phyloP scores from a whole-genome alignment of 2,113 vertebrate species.

The Corapipo altera region DNA sequence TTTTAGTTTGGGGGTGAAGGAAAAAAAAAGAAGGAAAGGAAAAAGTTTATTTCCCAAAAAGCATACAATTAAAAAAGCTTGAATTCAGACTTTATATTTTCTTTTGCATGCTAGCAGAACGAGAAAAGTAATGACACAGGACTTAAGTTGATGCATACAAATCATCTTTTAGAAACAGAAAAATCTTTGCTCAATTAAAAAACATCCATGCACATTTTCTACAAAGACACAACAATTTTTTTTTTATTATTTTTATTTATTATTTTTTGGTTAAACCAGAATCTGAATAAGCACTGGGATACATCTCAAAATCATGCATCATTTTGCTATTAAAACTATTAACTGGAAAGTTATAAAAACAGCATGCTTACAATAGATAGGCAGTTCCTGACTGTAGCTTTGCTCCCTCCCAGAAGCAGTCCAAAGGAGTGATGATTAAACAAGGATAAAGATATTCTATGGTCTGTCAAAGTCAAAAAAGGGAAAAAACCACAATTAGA shows the following conservation, averaged over 20 bases:
- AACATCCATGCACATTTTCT: background rate
- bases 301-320: background rate
- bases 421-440: conserved; percentile 96
- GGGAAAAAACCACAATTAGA: background rate
- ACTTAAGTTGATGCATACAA: background rate
- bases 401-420: conserved; percentile 99
- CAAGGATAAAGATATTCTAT: conserved; percentile 97
- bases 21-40: background rate
- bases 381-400: conserved; percentile 93
- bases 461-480: conserved; percentile 79
- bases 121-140: background rate
- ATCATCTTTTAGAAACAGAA: background rate
- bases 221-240: background rate
- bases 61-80: background rate
- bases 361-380: conserved; percentile 89
- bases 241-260: background rate
- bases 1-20: background rate
- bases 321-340: background rate
- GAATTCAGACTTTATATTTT: background rate
- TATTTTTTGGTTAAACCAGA: background rate
- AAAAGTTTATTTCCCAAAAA: background rate
- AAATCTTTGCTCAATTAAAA: background rate
- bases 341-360: background rate
- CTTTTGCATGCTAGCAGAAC: background rate
- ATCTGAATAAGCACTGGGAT: background rate